A percentile compares a stretch with the other conserved stretches of the same genome.
These are phyloP conservation scores for Macroglossus sobrinus DNA, from an alignment of 2,113 vertebrate species.

Conservation along the genomic window DNA sequence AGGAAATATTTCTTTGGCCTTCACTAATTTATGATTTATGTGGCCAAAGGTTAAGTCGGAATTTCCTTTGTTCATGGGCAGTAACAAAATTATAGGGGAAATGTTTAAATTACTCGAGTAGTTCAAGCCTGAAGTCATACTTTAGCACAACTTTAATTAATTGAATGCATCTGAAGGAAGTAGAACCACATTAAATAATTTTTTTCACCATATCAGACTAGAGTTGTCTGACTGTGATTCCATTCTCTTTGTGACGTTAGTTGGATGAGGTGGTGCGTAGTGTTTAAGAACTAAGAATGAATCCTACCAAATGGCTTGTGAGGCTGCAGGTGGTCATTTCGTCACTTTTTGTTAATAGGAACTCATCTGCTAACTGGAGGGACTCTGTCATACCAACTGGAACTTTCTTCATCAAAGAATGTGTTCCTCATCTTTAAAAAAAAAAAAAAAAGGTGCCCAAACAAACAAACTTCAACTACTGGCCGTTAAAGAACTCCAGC, in stretches of 20 bases:
- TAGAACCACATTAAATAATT: background rate
- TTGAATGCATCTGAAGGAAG: background rate
- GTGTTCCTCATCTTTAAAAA: background rate
- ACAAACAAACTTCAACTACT: background rate
- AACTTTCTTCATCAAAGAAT: background rate
- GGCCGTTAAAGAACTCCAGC: background rate
- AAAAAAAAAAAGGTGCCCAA: background rate
- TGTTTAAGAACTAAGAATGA: background rate
- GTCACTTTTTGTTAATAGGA: background rate
- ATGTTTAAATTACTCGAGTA: background rate
- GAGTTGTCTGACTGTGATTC: background rate
- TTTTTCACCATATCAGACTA: background rate
- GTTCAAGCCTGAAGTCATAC: background rate
- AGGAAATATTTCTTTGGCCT: background rate
- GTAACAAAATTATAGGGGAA: background rate
- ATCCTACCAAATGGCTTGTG: accelerated
- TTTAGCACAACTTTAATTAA: background rate
- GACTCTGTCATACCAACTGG: background rate
- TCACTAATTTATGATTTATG: background rate
- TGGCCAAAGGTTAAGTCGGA: background rate
- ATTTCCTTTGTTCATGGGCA: background rate
- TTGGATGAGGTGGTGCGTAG: background rate
- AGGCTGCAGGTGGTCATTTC: background rate
- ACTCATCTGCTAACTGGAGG: background rate
- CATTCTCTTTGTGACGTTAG: background rate